These are phyloP conservation scores for Loriculus beryllinus DNA, from an alignment of 2,797 vertebrate genomes.

Conservation along the genomic window DNA sequence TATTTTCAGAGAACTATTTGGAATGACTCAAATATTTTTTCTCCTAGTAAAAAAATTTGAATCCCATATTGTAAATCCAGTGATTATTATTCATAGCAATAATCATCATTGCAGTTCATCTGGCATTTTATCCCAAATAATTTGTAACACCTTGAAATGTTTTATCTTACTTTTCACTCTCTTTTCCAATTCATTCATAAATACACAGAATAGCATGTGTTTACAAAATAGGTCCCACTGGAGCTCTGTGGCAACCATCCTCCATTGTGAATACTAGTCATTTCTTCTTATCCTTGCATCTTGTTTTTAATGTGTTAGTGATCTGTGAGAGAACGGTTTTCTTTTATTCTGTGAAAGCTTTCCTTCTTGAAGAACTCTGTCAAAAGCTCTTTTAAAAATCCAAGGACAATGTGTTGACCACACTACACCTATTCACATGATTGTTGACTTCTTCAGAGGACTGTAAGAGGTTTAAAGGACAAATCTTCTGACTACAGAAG, in stretches of 20 bases:
- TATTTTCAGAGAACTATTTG: background rate
- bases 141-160: background rate
- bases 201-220: background rate
- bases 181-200: background rate
- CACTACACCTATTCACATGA: background rate
- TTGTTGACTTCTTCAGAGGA: background rate
- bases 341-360: background rate
- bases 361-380: background rate
- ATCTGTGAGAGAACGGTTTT: background rate
- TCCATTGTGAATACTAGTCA: background rate
- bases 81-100: background rate
- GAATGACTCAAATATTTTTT: background rate
- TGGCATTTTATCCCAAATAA: background rate
- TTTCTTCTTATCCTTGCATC: background rate
- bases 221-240: background rate
- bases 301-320: background rate
- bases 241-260: background rate
- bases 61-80: background rate
- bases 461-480: background rate
- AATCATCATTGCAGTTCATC: background rate
- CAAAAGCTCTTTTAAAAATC: background rate
- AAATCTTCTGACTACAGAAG: background rate
- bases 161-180: background rate
- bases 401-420: background rate
- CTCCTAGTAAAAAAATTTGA: background rate